Percentiles rank a stretch among this genome's conserved stretches.
Conservation (phyloP, 2,888 invertebrate genomes). For the Carabus problematicus region DNA sequence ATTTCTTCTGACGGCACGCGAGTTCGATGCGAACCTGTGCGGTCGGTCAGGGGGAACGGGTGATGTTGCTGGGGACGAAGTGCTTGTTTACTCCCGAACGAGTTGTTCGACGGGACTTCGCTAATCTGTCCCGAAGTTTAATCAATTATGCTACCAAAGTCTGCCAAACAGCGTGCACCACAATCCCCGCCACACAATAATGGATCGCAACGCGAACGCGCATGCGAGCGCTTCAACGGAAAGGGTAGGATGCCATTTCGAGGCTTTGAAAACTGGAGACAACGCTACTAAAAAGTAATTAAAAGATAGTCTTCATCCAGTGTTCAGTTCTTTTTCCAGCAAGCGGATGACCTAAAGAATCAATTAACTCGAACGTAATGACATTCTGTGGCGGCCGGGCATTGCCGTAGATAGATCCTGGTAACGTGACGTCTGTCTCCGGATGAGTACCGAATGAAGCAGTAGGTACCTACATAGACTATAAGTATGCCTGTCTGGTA, state of each 20-base stretch:
- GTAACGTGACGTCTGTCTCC: too few relatives aligned
- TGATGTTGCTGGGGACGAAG: conserved; percentile 19
- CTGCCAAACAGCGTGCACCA: conserved; percentile 37
- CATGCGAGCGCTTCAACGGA: background rate
- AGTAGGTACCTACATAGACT: background rate
- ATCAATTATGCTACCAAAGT: conserved; percentile 40
- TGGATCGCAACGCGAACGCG: conserved; percentile 12
- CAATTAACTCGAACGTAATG: conserved; percentile 43
- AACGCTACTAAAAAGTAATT: conserved; percentile 46
- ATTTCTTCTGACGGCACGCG: conserved; percentile 24
- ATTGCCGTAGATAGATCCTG: too few relatives aligned
- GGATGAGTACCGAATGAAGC: too few relatives aligned
- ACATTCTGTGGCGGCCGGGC: conserved; percentile 34
- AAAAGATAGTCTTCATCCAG: conserved; percentile 44
- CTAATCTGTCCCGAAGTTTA: conserved; percentile 42
- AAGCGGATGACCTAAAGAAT: conserved; percentile 44
- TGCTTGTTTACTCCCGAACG: conserved; percentile 39
- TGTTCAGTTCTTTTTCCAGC: conserved; percentile 34
- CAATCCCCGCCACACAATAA: conserved; percentile 31
- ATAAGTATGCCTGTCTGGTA: background rate
- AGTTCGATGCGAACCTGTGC: background rate
- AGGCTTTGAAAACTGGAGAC: conserved; percentile 38
- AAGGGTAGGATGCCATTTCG: conserved; percentile 36
- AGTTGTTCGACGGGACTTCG: conserved; percentile 35
- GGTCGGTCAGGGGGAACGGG: background rate